Evolutionary conservation across 2,888 invertebrate species (phyloP).

Genomic region (Epistrophe eligans): DNA sequence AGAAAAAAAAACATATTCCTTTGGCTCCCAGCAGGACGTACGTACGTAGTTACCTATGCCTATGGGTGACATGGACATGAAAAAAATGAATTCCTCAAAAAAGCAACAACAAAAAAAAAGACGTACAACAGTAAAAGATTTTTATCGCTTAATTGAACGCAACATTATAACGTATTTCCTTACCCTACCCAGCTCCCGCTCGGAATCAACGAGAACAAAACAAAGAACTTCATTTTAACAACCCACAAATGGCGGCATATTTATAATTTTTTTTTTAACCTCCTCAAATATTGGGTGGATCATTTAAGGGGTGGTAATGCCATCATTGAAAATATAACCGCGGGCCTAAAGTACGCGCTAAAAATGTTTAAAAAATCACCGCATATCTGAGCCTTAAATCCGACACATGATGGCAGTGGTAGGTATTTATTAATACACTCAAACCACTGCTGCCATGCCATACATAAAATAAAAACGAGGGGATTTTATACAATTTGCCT

Average conservation of each 20-base stretch:
- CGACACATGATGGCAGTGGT: conserved; percentile 63
- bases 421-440: conserved; percentile 31
- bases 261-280: conserved; percentile 23
- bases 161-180: conserved; percentile 62
- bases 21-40: conserved; percentile 56
- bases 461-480: conserved; percentile 41
- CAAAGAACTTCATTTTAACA: conserved; percentile 63
- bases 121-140: conserved; percentile 57
- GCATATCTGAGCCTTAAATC: conserved; percentile 67
- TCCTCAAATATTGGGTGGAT: conserved; percentile 16
- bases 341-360: conserved; percentile 35
- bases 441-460: background rate
- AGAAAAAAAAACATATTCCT: conserved; percentile 24
- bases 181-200: background rate
- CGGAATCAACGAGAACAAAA: conserved; percentile 28
- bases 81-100: conserved; percentile 22
- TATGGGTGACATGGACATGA: conserved; percentile 15
- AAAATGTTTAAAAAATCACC: conserved; percentile 62
- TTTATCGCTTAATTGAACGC: conserved; percentile 75
- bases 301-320: conserved; percentile 24
- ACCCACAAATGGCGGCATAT: conserved; percentile 43
- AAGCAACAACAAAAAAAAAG: conserved; percentile 28
- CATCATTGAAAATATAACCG: conserved; percentile 34
- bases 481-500: conserved; percentile 56
- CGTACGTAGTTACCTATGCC: conserved; percentile 19